Evolutionary conservation across 1,140 invertebrate genomes (phyloP).

Genomic region (Ceratina calcarata): DNA sequence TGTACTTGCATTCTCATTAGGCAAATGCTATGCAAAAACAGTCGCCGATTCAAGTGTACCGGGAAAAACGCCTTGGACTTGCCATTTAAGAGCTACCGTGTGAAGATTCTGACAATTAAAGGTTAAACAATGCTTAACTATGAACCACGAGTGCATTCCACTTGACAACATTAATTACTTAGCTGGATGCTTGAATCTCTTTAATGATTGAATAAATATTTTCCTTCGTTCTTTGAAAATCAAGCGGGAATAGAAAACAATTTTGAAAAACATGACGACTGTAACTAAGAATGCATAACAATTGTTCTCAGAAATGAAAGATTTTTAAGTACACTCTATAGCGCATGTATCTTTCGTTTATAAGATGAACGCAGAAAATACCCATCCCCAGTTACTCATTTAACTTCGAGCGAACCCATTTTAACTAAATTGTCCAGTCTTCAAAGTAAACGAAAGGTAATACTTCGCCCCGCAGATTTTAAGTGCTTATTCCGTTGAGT

Average conservation of each 20-base stretch:
- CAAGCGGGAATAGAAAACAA: not conserved
- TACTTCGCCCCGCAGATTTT: no score
- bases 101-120: constrained; percentile 36
- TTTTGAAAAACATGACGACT: not conserved
- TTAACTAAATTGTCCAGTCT: no score
- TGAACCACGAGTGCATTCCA: not conserved
- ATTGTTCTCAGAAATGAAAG: no score
- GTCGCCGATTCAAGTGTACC: not conserved
- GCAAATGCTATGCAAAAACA: not conserved
- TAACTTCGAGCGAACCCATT: no score
- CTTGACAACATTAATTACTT: not conserved
- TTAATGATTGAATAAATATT: not conserved
- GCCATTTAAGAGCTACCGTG: constrained; percentile 25
- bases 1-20: no score
- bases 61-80: constrained; percentile 20
- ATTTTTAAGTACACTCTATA: no score
- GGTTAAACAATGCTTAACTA: constrained; percentile 28
- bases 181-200: not conserved
- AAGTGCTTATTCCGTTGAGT: no score
- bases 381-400: no score
- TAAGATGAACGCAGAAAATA: no score
- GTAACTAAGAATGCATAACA: no score
- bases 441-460: no score
- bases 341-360: no score
- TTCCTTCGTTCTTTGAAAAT: not conserved